Percentiles rank a stretch among this genome's conserved stretches.
phyloP scores from a whole-genome alignment of 1,140 invertebrate genomes.

The Daktulosphaira vitifoliae region DNA sequence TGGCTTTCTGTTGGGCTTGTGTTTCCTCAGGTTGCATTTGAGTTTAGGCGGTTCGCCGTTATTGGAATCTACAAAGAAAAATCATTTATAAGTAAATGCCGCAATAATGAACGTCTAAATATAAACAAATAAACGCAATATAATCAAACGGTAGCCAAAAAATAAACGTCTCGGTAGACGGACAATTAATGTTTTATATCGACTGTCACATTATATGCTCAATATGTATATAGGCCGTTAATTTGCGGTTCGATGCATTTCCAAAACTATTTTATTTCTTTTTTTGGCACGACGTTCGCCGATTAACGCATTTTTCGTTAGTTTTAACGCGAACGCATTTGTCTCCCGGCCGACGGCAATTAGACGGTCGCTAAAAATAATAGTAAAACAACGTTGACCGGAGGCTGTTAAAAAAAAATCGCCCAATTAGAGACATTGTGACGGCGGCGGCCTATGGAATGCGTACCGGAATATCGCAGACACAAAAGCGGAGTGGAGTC shows the following conservation, averaged over 20 bases:
- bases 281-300: conserved; percentile 1
- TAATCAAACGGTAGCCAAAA: neutral
- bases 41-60: conserved; percentile 68
- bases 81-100: no score
- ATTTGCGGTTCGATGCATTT: neutral
- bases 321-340: conserved; percentile 5
- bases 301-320: conserved; percentile 28
- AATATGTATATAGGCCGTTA: neutral
- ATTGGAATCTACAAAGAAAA: conserved; percentile 39
- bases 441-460: conserved; percentile 12
- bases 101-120: no score
- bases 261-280: neutral
- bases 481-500: neutral
- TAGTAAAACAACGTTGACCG: neutral
- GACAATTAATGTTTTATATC: neutral
- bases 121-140: no score
- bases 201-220: conserved; percentile 2
- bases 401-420: neutral
- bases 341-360: conserved; percentile 13
- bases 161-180: neutral
- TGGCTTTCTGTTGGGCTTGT: conserved; percentile 95
- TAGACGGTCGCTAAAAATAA: conserved; percentile 31
- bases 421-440: conserved; percentile 15
- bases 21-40: conserved; percentile 87
- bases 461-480: conserved; percentile 2